Evolutionary conservation across 2,113 vertebrate species (phyloP), one percentile per base, ranked within the genome.

Genomic region (Ameiurus melas): DNA sequence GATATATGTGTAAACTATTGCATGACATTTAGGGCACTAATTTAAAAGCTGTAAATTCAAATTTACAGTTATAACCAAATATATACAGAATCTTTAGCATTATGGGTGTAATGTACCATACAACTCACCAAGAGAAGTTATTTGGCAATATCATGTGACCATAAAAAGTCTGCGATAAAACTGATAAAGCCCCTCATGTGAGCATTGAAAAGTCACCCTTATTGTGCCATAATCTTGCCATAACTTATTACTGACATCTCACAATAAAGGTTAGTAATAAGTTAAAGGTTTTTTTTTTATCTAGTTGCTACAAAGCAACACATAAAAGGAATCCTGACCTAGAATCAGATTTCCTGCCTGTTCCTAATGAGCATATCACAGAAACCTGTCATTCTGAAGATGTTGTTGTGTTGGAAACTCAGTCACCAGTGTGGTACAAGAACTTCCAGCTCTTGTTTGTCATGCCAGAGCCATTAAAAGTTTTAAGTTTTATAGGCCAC

Each of bases 401-500:
- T 64, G 25, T 64, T 57, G 55, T 57, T 57, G 1, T 62, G n/a
- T 16, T 36, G 14, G 36, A 30, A 70, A 36, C 68, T 36, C 2
- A 36, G 2, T 70, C n/a, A 27, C 66, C 66, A 68, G 25, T 9
- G 25, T 25, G 60, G 60, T 27, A 64, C 12, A 30, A 64, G 4
- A 30, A 30, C 66, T 70, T 30, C 16, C 33, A 36, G 70, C 39
- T 36, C 33, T 36, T 71, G 7, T 71, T 71, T 20, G 30, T 71
- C 33, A 8, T 33, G 0, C 9, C 12, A n/a, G 27, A n/a, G 10
- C 25, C 62, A n/a, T 64, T 27, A 68, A 30, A 30, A 33, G 5
- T 30, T n/a, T 14, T 30, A 4, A 33, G 91, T 93, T 93, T 94
- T 91, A 92, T 90, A 83, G 62, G 88, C 86, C 83, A 47, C 91